Evolutionary conservation across 2,888 invertebrate genomes (phyloP).

Genomic region (Panorpa germanica): DNA sequence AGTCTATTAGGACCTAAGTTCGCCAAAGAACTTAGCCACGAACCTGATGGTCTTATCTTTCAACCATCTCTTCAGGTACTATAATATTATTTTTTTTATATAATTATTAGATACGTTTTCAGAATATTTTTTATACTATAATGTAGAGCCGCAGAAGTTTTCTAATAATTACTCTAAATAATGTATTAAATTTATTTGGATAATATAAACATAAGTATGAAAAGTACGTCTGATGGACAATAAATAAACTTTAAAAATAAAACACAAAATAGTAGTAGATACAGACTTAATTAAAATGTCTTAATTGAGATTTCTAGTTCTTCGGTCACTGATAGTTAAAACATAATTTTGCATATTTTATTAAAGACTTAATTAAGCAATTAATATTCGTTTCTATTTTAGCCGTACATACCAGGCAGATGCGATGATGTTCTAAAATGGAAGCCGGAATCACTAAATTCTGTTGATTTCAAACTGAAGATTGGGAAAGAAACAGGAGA

Average conservation of each 20-base stretch:
- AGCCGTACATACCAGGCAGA: slow-evolving; percentile 70
- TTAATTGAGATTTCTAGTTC: no score
- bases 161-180: no score
- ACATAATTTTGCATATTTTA: slow-evolving; percentile 3
- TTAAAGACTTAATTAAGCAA: background rate
- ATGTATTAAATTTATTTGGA: background rate
- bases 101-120: no score
- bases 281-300: no score
- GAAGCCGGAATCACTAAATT: slow-evolving; percentile 90
- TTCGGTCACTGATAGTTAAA: slow-evolving; percentile 4
- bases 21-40: slow-evolving; percentile 66
- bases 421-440: slow-evolving; percentile 84
- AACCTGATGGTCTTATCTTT: slow-evolving; percentile 95
- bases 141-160: no score
- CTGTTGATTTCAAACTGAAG: slow-evolving; percentile 85
- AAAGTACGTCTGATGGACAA: slow-evolving; percentile 1
- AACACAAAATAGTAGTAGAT: slow-evolving; percentile 4
- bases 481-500: slow-evolving; percentile 50
- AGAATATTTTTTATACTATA: no score
- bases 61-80: slow-evolving; percentile 73
- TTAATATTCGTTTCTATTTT: slow-evolving; percentile 20
- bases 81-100: slow-evolving; percentile 9
- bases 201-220: no score
- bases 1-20: slow-evolving; percentile 70
- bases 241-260: background rate